Base-by-base conservation (phyloP, 1,140 invertebrate species). In the Drosophila hydei region DNA sequence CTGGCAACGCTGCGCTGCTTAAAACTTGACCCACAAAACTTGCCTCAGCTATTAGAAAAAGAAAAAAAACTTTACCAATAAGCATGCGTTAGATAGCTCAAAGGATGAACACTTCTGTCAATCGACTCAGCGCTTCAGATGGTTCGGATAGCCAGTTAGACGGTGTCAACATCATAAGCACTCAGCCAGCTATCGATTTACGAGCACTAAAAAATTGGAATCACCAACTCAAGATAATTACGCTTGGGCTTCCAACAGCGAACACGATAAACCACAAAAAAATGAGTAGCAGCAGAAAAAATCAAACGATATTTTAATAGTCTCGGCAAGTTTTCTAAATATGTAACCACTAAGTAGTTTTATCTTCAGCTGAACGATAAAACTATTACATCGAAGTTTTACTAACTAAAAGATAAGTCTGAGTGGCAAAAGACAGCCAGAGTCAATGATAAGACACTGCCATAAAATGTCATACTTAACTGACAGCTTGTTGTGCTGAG, bases 11-110 rank as follows among this genome's bases (percentile, higher is more conserved):
- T n/a, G 36, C 25, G n/a, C 36, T 60, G 72, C 74, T 70, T 60
- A 75, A 71, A 65, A 71, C 61, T 75, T 77, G 75, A 77, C 72
- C 72, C 56, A 75, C 65, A 58, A 51, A 65, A 80, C 58, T 62
- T 68, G 54, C 71, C 30, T 33, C 42, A 50, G 43, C 62, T 60
- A 63, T 79, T 79, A 72, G 61, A 63, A 9, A 33, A 33, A 27
- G 6, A 4, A 6, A 27, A 33, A 60, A 55, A 79, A 80, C 68
- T 80, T 80, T 80, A 19, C 42, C 77, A 80, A 80, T 80, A 80
- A 80, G 79, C 60, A 72, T 50, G 74, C 64, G 47, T 52, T 54
- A 67, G 38, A 67, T 68, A 45, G 47, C 48, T 48, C 27, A 58
- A 56, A 42, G 8, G 11, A 0, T 18, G 60, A 33, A 12, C 30